Evolutionary conservation across 2,113 vertebrate genomes (phyloP), one percentile per base, ranked within the genome.

Genomic region (Rhinoderma darwinii): DNA sequence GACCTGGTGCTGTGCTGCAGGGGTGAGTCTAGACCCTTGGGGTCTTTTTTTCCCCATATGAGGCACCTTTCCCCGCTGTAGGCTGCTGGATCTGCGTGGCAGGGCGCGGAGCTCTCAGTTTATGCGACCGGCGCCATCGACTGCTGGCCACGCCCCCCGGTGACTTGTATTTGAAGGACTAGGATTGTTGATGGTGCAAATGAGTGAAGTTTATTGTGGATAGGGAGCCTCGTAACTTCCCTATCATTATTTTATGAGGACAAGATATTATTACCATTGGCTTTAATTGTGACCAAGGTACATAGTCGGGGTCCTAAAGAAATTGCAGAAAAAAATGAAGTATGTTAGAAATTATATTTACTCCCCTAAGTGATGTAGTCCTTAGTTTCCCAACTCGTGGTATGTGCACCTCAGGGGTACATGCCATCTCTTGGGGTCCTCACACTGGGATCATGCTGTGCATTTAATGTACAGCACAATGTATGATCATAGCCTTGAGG

Each of bases 81-180:
- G n/a, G n/a, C n/a, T n/a, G n/a, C n/a, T n/a, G n/a, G n/a, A n/a
- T n/a, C n/a, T n/a, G n/a, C n/a, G n/a, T n/a, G n/a, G n/a, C n/a
- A n/a, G n/a, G n/a, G n/a, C n/a, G n/a, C n/a, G n/a, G n/a, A n/a
- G n/a, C n/a, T n/a, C n/a, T n/a, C n/a, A n/a, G n/a, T n/a, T n/a
- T n/a, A n/a, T n/a, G n/a, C n/a, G n/a, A n/a, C n/a, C n/a, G n/a
- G n/a, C n/a, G n/a, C n/a, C n/a, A n/a, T n/a, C n/a, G n/a, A n/a
- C n/a, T n/a, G n/a, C n/a, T n/a, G n/a, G n/a, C n/a, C n/a, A n/a
- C n/a, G n/a, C n/a, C n/a, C n/a, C n/a, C n/a, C n/a, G 32, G 79
- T 82, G 79, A 82, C 56, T 82, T 43, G 35, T 61, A 27, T n/a
- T 80, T 63, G 43, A 63, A 81, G 54, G 56, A 81, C 56, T 41